Conservation (phyloP, 2,888 invertebrate species). For the Cremastobaeus sp. region DNA sequence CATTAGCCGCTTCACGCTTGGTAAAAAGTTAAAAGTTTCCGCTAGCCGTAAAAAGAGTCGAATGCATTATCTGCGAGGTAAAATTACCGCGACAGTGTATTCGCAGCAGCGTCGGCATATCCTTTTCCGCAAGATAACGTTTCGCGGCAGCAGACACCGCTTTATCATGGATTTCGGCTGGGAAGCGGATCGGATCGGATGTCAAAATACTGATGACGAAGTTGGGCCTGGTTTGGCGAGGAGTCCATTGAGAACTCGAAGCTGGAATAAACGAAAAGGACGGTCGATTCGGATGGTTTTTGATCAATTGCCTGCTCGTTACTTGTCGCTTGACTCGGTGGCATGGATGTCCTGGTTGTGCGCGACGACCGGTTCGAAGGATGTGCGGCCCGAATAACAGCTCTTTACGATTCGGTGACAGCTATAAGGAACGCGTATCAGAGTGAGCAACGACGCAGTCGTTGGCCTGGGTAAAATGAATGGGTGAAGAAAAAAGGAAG, state of each 20-base stretch:
- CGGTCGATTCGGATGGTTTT: too few species aligned
- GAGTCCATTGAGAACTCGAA: too few species aligned
- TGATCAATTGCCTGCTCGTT: too few species aligned
- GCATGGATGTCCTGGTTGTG: slow-evolving; percentile 12
- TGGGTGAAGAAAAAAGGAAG: slow-evolving; percentile 44
- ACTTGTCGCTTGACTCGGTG: too few species aligned
- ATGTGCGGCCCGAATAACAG: slow-evolving; percentile 36
- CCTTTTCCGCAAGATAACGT: slow-evolving; percentile 30
- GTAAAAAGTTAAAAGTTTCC: slow-evolving; percentile 12
- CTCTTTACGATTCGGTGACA: slow-evolving; percentile 49
- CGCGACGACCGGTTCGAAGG: slow-evolving; percentile 13
- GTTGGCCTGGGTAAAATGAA: slow-evolving; percentile 53
- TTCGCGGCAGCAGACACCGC: slow-evolving; percentile 20
- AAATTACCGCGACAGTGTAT: slow-evolving; percentile 33
- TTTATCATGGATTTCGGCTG: slow-evolving; percentile 16
- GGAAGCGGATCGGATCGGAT: slow-evolving; percentile 13
- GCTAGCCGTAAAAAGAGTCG: slow-evolving; percentile 20
- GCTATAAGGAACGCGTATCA: slow-evolving; percentile 41
- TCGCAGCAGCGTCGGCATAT: slow-evolving; percentile 32
- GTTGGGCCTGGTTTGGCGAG: too few species aligned
- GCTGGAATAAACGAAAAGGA: too few species aligned
- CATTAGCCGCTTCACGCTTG: slow-evolving; percentile 1
- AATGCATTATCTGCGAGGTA: slow-evolving; percentile 16
- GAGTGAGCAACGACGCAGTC: slow-evolving; percentile 42
- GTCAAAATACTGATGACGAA: neutral